A percentile compares a stretch with the other conserved stretches of the same genome.
Evolutionary conservation across 2,113 vertebrate species (phyloP).

Genomic region (Muntiacus reevesi): DNA sequence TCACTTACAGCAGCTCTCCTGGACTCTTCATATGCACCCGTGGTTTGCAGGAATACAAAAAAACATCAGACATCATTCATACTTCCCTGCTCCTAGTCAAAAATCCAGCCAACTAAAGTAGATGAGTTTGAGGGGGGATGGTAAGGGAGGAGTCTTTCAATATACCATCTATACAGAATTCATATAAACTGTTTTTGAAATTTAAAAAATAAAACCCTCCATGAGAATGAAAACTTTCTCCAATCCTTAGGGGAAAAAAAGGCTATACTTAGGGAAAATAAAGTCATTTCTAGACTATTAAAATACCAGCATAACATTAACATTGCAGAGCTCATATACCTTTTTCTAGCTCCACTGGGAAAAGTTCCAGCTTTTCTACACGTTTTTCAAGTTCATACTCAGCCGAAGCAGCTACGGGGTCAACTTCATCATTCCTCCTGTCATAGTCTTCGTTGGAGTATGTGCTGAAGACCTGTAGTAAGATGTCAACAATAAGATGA

Average conservation of each 20-base stretch:
- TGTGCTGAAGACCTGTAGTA: constrained; percentile 94
- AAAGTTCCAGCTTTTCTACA: constrained; percentile 98
- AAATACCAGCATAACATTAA: background rate
- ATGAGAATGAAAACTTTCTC: background rate
- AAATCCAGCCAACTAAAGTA: background rate
- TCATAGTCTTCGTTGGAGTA: constrained; percentile 99
- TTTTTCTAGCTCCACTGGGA: constrained; percentile 98
- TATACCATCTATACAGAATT: background rate
- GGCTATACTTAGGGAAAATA: background rate
- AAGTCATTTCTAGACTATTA: background rate
- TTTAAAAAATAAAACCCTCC: background rate
- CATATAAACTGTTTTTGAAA: background rate
- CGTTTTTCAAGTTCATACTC: constrained; percentile 98
- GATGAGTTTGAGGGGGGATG: background rate
- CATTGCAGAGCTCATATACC: constrained; percentile 76
- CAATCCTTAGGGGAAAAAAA: background rate
- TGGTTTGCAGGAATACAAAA: background rate
- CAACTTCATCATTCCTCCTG: constrained; percentile 96
- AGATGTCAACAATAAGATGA: constrained; percentile 36
- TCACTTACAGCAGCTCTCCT: background rate
- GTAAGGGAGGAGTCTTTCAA: background rate
- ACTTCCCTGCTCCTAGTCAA: no score
- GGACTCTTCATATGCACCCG: background rate
- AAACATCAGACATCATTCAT: background rate
- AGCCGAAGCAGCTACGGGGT: constrained; percentile 97